These are phyloP conservation scores for Leptinotarsa undecemlineata DNA, from an alignment of 1,140 invertebrate species.

Conservation along the genomic window DNA sequence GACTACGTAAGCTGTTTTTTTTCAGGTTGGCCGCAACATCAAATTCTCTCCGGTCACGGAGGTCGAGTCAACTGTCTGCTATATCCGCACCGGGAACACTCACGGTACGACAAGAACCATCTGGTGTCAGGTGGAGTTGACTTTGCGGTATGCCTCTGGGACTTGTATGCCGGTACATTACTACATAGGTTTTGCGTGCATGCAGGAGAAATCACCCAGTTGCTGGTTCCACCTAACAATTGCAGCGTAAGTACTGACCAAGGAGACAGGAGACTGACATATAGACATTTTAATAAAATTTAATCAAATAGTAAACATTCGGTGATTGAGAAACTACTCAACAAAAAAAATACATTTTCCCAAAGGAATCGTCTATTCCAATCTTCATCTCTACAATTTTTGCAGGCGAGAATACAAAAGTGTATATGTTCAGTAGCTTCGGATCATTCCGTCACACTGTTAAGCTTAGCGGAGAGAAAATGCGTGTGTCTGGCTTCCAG, in stretches of 20 bases:
- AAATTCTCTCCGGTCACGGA: conserved; percentile 86
- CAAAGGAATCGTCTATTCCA: background rate
- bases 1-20: background rate
- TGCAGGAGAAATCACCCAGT: conserved; percentile 87
- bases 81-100: conserved; percentile 90
- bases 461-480: conserved; percentile 92
- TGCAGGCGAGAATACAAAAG: conserved; percentile 86
- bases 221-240: conserved; percentile 89
- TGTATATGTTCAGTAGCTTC: conserved; percentile 96
- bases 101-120: conserved; percentile 90
- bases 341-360: no score
- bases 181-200: conserved; percentile 97
- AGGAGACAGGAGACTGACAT: no score
- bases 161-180: conserved; percentile 86
- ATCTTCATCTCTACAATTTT: background rate
- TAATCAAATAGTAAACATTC: no score
- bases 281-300: no score
- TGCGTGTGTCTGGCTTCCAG: conserved; percentile 93
- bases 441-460: conserved; percentile 94
- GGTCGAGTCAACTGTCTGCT: conserved; percentile 93
- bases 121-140: conserved; percentile 95
- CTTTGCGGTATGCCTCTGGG: conserved; percentile 97
- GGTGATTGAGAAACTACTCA: no score
- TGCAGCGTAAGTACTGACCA: conserved; percentile 73
- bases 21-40: conserved; percentile 87